phyloP scores from a whole-genome alignment of 1,140 invertebrate species.

The Papilio polyxenes region DNA sequence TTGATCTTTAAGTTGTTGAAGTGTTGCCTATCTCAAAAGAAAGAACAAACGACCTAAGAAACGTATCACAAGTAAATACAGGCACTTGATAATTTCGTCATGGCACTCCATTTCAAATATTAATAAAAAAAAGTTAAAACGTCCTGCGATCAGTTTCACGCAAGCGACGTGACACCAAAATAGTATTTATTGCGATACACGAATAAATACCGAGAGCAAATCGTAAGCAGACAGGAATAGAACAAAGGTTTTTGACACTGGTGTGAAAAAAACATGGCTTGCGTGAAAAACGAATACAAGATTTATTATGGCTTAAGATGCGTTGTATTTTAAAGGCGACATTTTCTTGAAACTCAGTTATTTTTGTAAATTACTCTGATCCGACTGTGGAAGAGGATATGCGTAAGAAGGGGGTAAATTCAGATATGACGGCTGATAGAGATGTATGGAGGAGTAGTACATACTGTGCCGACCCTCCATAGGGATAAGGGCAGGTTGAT shows the following conservation, averaged over 20 bases:
- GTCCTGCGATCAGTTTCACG: background rate
- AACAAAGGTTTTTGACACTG: conserved; percentile 39
- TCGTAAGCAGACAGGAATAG: conserved; percentile 40
- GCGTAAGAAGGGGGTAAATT: too few species aligned
- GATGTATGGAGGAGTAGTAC: too few species aligned
- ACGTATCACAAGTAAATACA: too few species aligned
- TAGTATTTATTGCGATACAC: conserved; percentile 42
- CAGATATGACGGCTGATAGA: too few species aligned
- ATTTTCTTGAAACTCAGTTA: background rate
- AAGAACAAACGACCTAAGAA: too few species aligned
- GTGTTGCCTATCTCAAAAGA: too few species aligned
- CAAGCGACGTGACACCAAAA: conserved; percentile 38
- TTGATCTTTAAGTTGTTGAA: too few species aligned
- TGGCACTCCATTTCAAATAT: background rate
- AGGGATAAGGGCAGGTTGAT: too few species aligned
- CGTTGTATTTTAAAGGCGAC: background rate
- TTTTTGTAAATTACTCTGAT: background rate
- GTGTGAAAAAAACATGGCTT: conserved; percentile 18
- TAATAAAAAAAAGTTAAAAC: background rate
- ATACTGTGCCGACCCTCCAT: too few species aligned
- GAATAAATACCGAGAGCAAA: conserved; percentile 23
- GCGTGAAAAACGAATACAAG: background rate
- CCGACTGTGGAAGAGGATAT: too few species aligned
- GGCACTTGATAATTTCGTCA: background rate
- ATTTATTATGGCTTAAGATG: conserved; percentile 4